Evolutionary conservation across 2,797 vertebrate genomes (phyloP), one percentile per base, ranked within the genome.

Genomic region (Chelmon rostratus): DNA sequence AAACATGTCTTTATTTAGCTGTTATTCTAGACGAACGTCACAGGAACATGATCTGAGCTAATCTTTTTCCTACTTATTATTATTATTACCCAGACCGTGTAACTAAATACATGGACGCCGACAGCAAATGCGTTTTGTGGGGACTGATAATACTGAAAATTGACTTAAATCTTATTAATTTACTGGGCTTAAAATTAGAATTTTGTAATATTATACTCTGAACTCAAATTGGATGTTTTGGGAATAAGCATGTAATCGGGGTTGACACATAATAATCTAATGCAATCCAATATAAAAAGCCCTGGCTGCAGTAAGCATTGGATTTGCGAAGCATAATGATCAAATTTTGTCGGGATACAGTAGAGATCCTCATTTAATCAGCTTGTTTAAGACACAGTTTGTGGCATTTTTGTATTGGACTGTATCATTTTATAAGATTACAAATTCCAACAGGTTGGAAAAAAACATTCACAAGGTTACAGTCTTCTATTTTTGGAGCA

Each of bases 191-290:
- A 25, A 44, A 25, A 54, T 68, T 1, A 25, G 15, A 53, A 19
- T 42, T 49, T 49, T 50, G 12, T 56, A 37, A 31, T 37, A 28
- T 57, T 12, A 56, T 31, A 52, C 19, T 38, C 13, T 19, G 4
- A 68, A 75, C 25, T 53, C 64, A 57, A 16, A 72, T 18, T 64
- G 16, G 47, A 69, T 65, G 40, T 23, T 52, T 25, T 57, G 19
- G 15, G 19, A 65, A 38, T 12, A 4, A 13, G 28, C 18, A 16
- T 66, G 18, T 38, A 54, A 47, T 38, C 46, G 47, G 2, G 37
- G 52, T 42, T 35, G 38, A 47, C 42, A 58, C 21, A 10, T 25
- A 19, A 61, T 67, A 38, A 54, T 56, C 15, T 42, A 59, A 49
- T 61, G 2, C 38, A 57, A 50, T 77, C 19, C 10, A 37, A 8